Base-by-base conservation (phyloP, 2,113 vertebrate species). In the Vimba vimba region DNA sequence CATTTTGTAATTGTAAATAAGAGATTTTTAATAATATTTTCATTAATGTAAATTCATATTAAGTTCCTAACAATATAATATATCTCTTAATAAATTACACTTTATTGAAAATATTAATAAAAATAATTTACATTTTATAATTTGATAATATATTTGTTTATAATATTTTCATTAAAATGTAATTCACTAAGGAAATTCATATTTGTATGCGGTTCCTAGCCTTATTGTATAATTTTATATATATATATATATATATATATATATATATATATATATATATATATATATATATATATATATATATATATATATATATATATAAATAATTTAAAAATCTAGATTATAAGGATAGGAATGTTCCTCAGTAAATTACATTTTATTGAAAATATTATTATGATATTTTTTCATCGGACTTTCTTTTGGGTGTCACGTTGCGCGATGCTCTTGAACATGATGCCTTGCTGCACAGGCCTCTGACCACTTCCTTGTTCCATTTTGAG, bases 401-500 rank as follows among this genome's bases (percentile, higher is more conserved):
- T 36, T 59, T 9, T 59, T 33, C 12, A n/a, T 27, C 39, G 0
- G 25, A 47, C 9, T 43, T 3, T 81, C 43, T 57, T 45, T 79
- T 74, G 23, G 12, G 30, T 50, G 47, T 83, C n/a, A 45, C 15
- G 17, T 68, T 59, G 68, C 33, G 39, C n/a, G n/a, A n/a, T n/a
- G n/a, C n/a, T n/a, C 30, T 55, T 69, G 69, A 62, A 80, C 79
- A 75, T 66, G 78, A 75, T 64, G 83, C 25, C 27, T 68, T 52
- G n/a, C 21, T 47, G 9, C 62, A 45, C 27, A 87, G 39, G 30
- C 75, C 45, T 77, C 62, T 71, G 86, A 91, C 92, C 92, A 94
- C 94, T 95, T 95, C 94, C 93, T 91, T 87, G 88, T 93, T 93
- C 91, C 92, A 92, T 87, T 93, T 90, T 90, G 89, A 91, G 85